Evolutionary conservation across 2,888 invertebrate genomes (phyloP).

Genomic region (Hemicrepidius hirtus): DNA sequence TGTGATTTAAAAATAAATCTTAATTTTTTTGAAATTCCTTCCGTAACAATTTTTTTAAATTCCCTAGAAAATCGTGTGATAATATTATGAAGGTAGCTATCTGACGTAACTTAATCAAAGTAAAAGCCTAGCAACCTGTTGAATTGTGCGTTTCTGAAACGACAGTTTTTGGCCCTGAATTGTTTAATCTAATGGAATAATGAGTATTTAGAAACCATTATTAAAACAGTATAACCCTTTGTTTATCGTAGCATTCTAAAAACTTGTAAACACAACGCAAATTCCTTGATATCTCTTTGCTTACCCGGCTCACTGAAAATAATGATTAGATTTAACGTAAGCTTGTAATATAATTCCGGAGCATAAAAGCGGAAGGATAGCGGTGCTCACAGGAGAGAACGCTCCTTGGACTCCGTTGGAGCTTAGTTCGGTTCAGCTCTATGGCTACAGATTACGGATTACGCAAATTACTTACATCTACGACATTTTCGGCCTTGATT

Average conservation of each 20-base stretch:
- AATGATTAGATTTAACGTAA: conserved; percentile 23
- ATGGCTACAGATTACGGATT: conserved; percentile 17
- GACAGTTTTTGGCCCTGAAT: too few species aligned
- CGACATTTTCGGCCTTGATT: neutral
- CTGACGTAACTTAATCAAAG: too few species aligned
- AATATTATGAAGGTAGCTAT: too few species aligned
- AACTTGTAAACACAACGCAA: conserved; percentile 8
- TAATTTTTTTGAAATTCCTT: too few species aligned
- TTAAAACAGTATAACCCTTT: neutral
- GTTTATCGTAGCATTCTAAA: neutral
- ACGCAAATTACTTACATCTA: conserved; percentile 8
- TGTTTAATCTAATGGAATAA: too few species aligned
- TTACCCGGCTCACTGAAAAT: conserved; percentile 10
- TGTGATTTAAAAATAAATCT: too few species aligned
- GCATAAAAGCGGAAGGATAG: conserved; percentile 36
- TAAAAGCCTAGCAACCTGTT: too few species aligned
- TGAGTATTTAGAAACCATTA: too few species aligned
- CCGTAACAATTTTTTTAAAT: too few species aligned
- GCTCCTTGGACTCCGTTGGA: conserved; percentile 7
- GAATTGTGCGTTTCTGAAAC: too few species aligned
- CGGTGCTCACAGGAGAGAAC: conserved; percentile 3
- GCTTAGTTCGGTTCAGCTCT: conserved; percentile 13
- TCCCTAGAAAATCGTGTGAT: too few species aligned
- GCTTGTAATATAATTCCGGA: conserved; percentile 30
- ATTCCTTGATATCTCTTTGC: conserved; percentile 4